phyloP scores from a whole-genome alignment of 2,113 vertebrate species.

The Nanger granti region DNA sequence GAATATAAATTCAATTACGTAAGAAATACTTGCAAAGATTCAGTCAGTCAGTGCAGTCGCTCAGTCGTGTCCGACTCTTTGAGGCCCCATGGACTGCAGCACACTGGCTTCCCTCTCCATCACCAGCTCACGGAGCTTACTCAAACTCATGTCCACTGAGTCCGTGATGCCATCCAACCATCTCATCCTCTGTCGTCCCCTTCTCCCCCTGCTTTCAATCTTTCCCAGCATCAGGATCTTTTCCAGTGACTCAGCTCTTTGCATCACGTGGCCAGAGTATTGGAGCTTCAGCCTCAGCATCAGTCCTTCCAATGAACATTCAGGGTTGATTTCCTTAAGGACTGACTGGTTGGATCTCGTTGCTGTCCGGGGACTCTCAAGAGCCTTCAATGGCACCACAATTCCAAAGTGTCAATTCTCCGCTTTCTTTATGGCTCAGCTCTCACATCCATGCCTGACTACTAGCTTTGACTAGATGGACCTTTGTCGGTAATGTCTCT shows the following conservation, averaged over 20 bases:
- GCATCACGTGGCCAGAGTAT: not conserved
- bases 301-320: not conserved
- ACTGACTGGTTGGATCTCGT: not conserved
- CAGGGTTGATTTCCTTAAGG: not conserved
- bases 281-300: not conserved
- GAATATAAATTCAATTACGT: not conserved
- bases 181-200: not conserved
- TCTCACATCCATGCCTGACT: not conserved
- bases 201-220: not conserved
- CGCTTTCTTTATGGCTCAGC: not conserved
- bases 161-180: not conserved
- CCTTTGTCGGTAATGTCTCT: not conserved
- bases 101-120: not conserved
- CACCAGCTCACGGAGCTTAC: not conserved
- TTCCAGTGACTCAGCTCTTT: not conserved
- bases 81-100: not conserved
- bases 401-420: not conserved
- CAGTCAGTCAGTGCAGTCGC: not conserved
- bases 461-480: not conserved
- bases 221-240: not conserved
- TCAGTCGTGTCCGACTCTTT: not conserved
- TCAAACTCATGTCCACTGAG: not conserved
- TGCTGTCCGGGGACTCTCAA: not conserved
- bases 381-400: not conserved
- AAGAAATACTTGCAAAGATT: not conserved